phyloP scores from a whole-genome alignment of 1,140 invertebrate species.

The Pseudachorutes palmiensis region DNA sequence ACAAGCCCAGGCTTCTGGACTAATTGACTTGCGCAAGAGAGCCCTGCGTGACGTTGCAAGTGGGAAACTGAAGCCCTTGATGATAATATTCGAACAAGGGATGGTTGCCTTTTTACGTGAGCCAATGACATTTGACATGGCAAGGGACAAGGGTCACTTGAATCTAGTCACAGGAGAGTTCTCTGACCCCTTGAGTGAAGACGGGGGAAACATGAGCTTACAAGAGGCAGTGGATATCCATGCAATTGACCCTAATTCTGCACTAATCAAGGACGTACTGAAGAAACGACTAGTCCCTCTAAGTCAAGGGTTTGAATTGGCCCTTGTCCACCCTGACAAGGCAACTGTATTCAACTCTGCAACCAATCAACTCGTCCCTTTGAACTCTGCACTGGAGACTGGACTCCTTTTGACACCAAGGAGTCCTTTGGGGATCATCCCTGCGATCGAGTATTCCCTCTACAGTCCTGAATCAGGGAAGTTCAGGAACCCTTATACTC shows the following conservation, averaged over 20 bases:
- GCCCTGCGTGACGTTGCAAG: constrained; percentile 59
- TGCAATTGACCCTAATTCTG: constrained; percentile 76
- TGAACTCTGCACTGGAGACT: constrained; percentile 63
- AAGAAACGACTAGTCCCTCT: constrained; percentile 73
- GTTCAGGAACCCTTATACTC: constrained; percentile 69
- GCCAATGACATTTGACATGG: constrained; percentile 65
- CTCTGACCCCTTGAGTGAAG: constrained; percentile 54
- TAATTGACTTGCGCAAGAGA: constrained; percentile 58
- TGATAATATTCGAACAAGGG: constrained; percentile 64
- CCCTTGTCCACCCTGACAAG: constrained; percentile 77
- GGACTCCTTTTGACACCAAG: constrained; percentile 66
- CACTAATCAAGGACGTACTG: constrained; percentile 74
- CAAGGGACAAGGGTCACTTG: constrained; percentile 61
- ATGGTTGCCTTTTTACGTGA: constrained; percentile 59
- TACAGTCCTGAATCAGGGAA: constrained; percentile 70
- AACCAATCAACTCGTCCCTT: constrained; percentile 66
- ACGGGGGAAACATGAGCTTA: constrained; percentile 55
- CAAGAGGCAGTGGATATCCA: constrained; percentile 74
- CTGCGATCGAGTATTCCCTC: constrained; percentile 69
- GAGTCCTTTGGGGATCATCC: constrained; percentile 66
- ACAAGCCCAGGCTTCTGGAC: constrained; percentile 59
- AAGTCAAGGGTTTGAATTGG: constrained; percentile 73
- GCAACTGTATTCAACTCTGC: constrained; percentile 71
- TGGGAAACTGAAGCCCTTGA: constrained; percentile 55
- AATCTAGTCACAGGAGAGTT: constrained; percentile 64